Evolutionary conservation across 2,888 invertebrate genomes (phyloP), one percentile per base, ranked within the genome.

Genomic region (Allygus modestus): DNA sequence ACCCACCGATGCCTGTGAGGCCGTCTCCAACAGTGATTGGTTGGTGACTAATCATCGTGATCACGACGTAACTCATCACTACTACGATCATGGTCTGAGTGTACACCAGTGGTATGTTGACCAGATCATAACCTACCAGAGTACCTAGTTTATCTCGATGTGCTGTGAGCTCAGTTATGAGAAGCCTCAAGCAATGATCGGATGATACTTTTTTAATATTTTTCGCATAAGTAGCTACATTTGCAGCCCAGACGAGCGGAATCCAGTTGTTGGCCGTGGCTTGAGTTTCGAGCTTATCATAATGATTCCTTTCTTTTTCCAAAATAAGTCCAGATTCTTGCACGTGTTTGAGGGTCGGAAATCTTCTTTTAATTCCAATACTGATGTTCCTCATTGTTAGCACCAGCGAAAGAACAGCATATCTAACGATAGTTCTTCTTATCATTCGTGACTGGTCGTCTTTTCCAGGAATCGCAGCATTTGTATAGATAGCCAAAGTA

Each of bases 61-160:
- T 77, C 17, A 28, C 17, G 1, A 77, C 46, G n/a, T 77, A 77
- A 28, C 77, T 77, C 28, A 77, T 46, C 1, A 77, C 77, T 28
- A 77, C 77, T 5, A 77, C 77, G 17, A 77, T 41, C 77, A 77
- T 77, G 46, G 77, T 46, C 31, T 77, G 77, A 28, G 77, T 77
- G 46, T 77, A 77, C 9, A 77, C 77, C 77, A 77, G 31, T 5
- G 77, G 77, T 28, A 77, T 51, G 17, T 46, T 77, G 28, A 77
- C 77, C 17, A 77, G 46, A 46, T 77, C 77, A 17, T 77, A 77
- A 28, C 77, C 77, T 43, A 77, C 77, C 28, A 77, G 51, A 15
- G 46, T 77, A 11, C 77, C 77, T 28, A 77, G 28, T 43, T 77
- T 77, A 46, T 77, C 51, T n/a, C 77, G 43, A 41, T 77, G 77